Evolutionary conservation across 1,140 invertebrate genomes (phyloP).

Genomic region (Drosophila bocki): DNA sequence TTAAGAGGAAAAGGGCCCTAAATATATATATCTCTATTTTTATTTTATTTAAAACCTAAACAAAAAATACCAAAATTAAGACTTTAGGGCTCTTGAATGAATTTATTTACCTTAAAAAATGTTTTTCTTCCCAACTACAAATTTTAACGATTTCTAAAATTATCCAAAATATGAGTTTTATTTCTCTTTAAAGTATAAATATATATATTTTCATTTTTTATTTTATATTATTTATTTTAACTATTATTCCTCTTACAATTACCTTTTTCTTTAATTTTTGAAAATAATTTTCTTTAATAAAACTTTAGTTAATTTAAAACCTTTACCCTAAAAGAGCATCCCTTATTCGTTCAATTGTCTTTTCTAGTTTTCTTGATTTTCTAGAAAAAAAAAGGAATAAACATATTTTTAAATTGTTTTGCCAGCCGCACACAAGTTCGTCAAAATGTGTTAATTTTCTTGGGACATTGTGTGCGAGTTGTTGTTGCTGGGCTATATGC

Average conservation of each 20-base stretch:
- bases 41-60: background rate
- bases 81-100: background rate
- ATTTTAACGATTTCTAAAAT: too few relatives aligned
- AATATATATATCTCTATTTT: background rate
- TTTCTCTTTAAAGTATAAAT: too few relatives aligned
- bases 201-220: too few relatives aligned
- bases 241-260: background rate
- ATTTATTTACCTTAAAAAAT: background rate
- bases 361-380: slow-evolving; percentile 9
- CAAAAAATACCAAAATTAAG: background rate
- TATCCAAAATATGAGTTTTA: background rate
- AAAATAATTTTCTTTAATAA: background rate
- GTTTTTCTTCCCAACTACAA: too few relatives aligned
- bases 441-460: slow-evolving; percentile 76
- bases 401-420: slow-evolving; percentile 69
- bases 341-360: slow-evolving; percentile 1
- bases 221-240: too few relatives aligned
- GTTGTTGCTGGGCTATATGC: slow-evolving; percentile 21
- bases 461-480: slow-evolving; percentile 43
- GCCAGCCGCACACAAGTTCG: slow-evolving; percentile 52
- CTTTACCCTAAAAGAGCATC: slow-evolving; percentile 6
- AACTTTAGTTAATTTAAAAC: too few relatives aligned
- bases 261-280: background rate
- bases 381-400: slow-evolving; percentile 2
- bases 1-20: too few relatives aligned